Base-by-base conservation (phyloP, 23 tunicate genomes). In the Trididemnum nubilum region DNA sequence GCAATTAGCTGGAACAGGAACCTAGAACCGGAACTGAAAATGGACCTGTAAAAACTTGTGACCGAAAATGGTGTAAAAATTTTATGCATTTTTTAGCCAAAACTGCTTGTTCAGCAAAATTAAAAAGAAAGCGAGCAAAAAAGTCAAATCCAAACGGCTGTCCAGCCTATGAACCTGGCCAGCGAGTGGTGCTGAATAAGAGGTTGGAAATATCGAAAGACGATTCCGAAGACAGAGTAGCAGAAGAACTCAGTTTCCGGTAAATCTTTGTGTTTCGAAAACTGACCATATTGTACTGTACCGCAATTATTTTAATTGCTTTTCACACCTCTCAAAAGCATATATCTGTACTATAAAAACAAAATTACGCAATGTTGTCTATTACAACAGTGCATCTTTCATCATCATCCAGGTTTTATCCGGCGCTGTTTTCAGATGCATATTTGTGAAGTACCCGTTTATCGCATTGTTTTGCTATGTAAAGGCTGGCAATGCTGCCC, bases 241-340 rank as follows among this genome's bases (percentile, higher is more conserved):
- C 97, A 22, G 91, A 91, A 37, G 97, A 91, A 78, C 34, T 91
- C 4, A 76, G 82, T 4, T 91, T 82, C 73, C 79, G 95, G 95
- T 89, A 21, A 12, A 37, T 31, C n/a, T n/a, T n/a, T n/a, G n/a
- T 7, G 5, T 63, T 22, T 63, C n/a, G n/a, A n/a, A 50, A 50
- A 19, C 57, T 19, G n/a, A 50, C 57, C 57, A 50, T 12, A 12
- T 12, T 19, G 12, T 12, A 50, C 57, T 50, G 19, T 50, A 50
- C 19, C 19, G 19, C 57, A n/a, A n/a, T n/a, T n/a, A n/a, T n/a
- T n/a, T n/a, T n/a, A n/a, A n/a, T n/a, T n/a, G n/a, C n/a, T n/a
- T n/a, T n/a, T n/a, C n/a, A n/a, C n/a, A n/a, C n/a, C n/a, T n/a
- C n/a, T n/a, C n/a, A n/a, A n/a, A n/a, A n/a, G n/a, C n/a, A n/a